Percentiles rank a stretch among this genome's conserved stretches.
These are phyloP conservation scores for Rallus crepitans DNA, from an alignment of 2,797 vertebrate species.

Conservation along the genomic window DNA sequence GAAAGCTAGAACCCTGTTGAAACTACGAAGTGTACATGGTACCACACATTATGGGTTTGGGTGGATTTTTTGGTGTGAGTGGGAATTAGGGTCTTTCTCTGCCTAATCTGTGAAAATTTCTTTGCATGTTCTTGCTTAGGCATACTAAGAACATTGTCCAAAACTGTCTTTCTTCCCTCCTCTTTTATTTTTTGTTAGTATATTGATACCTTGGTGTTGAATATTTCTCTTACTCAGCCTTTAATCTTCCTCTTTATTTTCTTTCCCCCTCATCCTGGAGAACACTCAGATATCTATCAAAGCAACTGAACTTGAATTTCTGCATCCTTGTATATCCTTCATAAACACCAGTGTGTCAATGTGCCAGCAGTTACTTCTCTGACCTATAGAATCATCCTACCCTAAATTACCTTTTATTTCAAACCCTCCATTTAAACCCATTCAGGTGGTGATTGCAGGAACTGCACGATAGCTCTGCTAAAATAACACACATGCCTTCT, in stretches of 20 bases:
- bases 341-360: not conserved
- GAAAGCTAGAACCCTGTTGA: not conserved
- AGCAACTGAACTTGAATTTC: not conserved
- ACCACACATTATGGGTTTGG: not conserved
- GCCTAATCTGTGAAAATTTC: not conserved
- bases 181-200: not conserved
- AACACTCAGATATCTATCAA: not conserved
- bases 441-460: not conserved
- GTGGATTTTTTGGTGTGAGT: not conserved
- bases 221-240: not conserved
- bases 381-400: not conserved
- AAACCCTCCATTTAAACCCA: not conserved
- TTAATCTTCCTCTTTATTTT: not conserved
- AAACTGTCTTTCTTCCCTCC: not conserved
- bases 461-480: not conserved
- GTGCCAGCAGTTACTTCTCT: accelerated
- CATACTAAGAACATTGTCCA: not conserved
- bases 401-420: not conserved
- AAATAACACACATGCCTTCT: not conserved
- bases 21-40: not conserved
- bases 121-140: not conserved
- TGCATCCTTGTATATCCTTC: not conserved
- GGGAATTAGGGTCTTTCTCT: not conserved
- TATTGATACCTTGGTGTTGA: not conserved
- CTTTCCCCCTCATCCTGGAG: not conserved